A percentile compares a stretch with the other conserved stretches of the same genome.
Evolutionary conservation across 23 tunicate genomes (phyloP).

Genomic region (Trididemnum clinides): DNA sequence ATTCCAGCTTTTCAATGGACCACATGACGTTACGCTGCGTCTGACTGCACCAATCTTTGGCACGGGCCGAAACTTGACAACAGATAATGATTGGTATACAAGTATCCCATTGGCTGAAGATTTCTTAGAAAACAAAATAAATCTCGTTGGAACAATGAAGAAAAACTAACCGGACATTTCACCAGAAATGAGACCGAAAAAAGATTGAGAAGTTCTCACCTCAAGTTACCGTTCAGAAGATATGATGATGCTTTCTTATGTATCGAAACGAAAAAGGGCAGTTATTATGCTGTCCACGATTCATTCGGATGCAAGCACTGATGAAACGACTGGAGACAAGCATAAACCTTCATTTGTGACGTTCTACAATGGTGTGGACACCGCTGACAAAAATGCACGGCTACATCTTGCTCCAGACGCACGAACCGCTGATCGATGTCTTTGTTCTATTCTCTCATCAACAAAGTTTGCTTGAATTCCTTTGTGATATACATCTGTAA

Average conservation of each 20-base stretch:
- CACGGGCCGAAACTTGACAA: neutral
- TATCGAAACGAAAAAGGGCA: neutral
- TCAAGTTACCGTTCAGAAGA: neutral
- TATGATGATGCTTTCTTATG: neutral
- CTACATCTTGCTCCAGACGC: neutral
- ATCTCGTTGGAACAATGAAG: neutral
- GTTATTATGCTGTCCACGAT: constrained; percentile 2
- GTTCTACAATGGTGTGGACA: constrained; percentile 17
- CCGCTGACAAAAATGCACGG: constrained; percentile 2
- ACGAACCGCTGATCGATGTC: constrained; percentile 8
- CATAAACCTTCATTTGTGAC: constrained; percentile 4
- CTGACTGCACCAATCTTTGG: neutral
- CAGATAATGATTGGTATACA: constrained; percentile 16
- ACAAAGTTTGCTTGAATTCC: constrained; percentile 12
- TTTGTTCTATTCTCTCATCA: constrained; percentile 6
- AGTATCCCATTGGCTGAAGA: constrained; percentile 6
- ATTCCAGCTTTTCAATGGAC: neutral
- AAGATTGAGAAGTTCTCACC: constrained; percentile 1
- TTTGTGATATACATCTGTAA: neutral
- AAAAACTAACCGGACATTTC: constrained; percentile 3
- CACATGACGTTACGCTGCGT: neutral
- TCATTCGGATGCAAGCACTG: neutral
- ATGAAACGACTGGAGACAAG: constrained; percentile 2
- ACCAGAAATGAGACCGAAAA: neutral
- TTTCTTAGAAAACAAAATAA: neutral